Percentiles rank a stretch among this genome's conserved stretches.
These are phyloP conservation scores for Geothlypis trichas DNA, from an alignment of 2,113 vertebrate genomes.

Conservation along the genomic window DNA sequence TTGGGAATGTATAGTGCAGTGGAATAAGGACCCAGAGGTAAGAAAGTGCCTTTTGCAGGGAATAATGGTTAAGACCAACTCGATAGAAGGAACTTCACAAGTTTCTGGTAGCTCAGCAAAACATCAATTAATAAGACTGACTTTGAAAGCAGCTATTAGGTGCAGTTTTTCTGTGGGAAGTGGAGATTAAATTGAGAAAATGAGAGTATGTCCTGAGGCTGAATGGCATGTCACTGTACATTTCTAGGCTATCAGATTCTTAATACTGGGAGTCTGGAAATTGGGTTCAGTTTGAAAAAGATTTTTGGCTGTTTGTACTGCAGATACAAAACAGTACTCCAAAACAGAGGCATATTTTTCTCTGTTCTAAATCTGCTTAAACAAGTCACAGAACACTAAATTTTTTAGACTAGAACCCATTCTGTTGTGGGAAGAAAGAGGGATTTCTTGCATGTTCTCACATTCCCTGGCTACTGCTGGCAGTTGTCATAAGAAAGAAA, in stretches of 20 bases:
- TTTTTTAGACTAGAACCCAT: background rate
- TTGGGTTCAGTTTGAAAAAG: background rate
- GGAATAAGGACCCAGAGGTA: conserved; percentile 98
- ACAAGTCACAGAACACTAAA: background rate
- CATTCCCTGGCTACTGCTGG: background rate
- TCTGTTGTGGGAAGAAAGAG: background rate
- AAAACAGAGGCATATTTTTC: background rate
- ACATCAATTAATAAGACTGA: background rate
- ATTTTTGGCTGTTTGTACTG: background rate
- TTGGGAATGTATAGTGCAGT: conserved; percentile 97
- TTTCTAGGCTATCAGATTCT: background rate
- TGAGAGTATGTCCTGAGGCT: background rate
- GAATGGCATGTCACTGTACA: background rate
- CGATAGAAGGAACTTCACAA: background rate
- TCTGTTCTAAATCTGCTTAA: background rate
- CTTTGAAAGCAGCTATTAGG: background rate
- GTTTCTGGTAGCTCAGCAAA: background rate
- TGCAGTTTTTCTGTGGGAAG: background rate
- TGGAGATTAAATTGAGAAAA: background rate
- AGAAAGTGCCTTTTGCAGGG: background rate
- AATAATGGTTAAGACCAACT: background rate
- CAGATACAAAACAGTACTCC: background rate
- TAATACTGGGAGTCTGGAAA: background rate
- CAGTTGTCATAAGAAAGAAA: background rate
- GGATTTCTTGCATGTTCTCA: background rate